Evolutionary conservation across 2,113 vertebrate species (phyloP), one percentile per base, ranked within the genome.

Genomic region (Phainopepla nitens): DNA sequence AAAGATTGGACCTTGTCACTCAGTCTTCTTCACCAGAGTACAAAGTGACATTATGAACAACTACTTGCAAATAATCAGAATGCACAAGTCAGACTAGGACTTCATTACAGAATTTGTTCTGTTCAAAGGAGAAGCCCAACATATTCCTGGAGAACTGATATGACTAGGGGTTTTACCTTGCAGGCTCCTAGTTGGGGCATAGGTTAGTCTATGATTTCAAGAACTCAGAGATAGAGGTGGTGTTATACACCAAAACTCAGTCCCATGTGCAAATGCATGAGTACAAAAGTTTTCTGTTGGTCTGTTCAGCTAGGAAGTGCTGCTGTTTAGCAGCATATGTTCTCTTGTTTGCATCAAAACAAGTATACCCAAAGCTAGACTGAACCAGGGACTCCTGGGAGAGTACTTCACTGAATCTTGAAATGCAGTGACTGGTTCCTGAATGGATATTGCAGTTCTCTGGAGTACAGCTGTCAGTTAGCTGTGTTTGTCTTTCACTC

Each of bases 401-500:
- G 76, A 91, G 36, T 44, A 31, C 50, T 81, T 77, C 71, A 51
- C 78, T 65, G 35, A 77, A 71, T 75, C 71, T 83, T 77, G 58
- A 69, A 80, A 77, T 18, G 54, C 54, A 51, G 33, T 1, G 1
- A 45, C 70, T 90, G 71, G 24, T 49, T 88, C 66, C 91, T 62
- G 72, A 54, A 82, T 0, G 29, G 61, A 64, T 77, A 56, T 49
- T 83, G 31, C 47, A 36, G 49, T 88, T 87, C 93, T 83, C 92
- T 75, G 44, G 93, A 93, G 93, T 73, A 21, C 19, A 75, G 41
- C 82, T 97, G 93, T 94, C 94, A 64, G 60, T 77, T 86, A 44
- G 21, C 7, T 18, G 14, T 62, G 66, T 70, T 95, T 90, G 56
- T 71, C 44, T 90, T 94, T 83, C 72, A 50, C 13, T 95, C 60